These are phyloP conservation scores for Ethmia dodecea DNA, from an alignment of 2,888 invertebrate species.

Conservation along the genomic window DNA sequence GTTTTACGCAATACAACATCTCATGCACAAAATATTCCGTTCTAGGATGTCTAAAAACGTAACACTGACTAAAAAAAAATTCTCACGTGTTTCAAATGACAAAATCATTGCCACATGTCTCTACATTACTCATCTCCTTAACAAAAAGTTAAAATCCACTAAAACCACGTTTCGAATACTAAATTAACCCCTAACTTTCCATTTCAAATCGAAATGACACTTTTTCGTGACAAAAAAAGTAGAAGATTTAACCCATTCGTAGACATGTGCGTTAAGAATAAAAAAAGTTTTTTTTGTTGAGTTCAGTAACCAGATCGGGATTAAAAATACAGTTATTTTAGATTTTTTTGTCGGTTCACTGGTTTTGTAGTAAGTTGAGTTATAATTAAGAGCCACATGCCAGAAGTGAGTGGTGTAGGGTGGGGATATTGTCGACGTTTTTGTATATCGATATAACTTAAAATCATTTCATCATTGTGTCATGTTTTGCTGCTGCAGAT, in stretches of 20 bases:
- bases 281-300: conserved; percentile 41
- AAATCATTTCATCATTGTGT: no score
- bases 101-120: conserved; percentile 60
- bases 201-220: conserved; percentile 70
- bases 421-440: no score
- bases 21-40: conserved; percentile 1
- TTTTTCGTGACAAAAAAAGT: conserved; percentile 34
- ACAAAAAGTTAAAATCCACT: conserved; percentile 25
- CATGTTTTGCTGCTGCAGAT: no score
- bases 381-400: conserved; percentile 73
- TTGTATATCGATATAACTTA: no score
- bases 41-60: conserved; percentile 29
- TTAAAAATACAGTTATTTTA: conserved; percentile 66
- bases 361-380: conserved; percentile 64
- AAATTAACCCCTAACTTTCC: conserved; percentile 68
- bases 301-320: conserved; percentile 73
- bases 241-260: conserved; percentile 64
- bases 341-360: conserved; percentile 58
- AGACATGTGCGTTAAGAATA: conserved; percentile 44
- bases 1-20: conserved; percentile 5
- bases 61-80: conserved; percentile 33
- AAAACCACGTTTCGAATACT: conserved; percentile 49
- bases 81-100: conserved; percentile 65
- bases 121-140: conserved; percentile 59
- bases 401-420: conserved; percentile 40